These are phyloP conservation scores for Eulimnadia texana DNA, from an alignment of 1,140 invertebrate species.

Conservation along the genomic window DNA sequence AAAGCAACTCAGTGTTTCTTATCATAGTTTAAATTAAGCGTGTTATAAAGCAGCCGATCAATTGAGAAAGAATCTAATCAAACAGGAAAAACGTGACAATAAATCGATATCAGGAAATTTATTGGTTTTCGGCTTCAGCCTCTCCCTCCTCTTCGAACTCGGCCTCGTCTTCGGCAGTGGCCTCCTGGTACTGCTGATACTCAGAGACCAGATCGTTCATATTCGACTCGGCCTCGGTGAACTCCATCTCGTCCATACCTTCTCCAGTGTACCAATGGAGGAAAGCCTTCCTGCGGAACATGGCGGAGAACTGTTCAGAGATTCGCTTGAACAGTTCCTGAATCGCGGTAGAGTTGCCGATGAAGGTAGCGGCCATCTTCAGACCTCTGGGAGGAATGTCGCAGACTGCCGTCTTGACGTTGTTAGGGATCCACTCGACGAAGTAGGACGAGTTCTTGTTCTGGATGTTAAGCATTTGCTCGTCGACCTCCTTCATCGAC, in stretches of 20 bases:
- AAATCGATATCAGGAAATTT: too few species aligned
- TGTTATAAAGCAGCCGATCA: not conserved
- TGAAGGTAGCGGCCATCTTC: constrained; percentile 40
- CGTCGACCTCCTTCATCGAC: constrained; percentile 37
- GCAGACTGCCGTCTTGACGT: constrained; percentile 43
- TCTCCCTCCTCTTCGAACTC: constrained; percentile 45
- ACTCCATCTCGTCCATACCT: constrained; percentile 68
- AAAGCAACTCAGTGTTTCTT: not conserved
- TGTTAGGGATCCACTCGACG: constrained; percentile 50
- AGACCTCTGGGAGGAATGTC: constrained; percentile 40
- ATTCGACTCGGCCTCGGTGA: constrained; percentile 54
- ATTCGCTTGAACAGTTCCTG: constrained; percentile 40
- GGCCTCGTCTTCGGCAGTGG: constrained; percentile 60
- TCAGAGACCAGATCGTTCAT: constrained; percentile 57
- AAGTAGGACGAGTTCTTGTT: constrained; percentile 44
- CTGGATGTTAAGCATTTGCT: constrained; percentile 48
- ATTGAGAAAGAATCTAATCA: not conserved
- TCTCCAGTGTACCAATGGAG: constrained; percentile 38
- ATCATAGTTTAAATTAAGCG: not conserved
- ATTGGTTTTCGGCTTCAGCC: constrained; percentile 18
- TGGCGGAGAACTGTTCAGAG: constrained; percentile 37
- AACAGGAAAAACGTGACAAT: not conserved
- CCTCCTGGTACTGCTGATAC: constrained; percentile 51
- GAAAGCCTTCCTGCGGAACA: constrained; percentile 41
- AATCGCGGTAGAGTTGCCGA: constrained; percentile 33